phyloP scores from a whole-genome alignment of 2,888 invertebrate genomes.

The Epistrophe grossulariae region DNA sequence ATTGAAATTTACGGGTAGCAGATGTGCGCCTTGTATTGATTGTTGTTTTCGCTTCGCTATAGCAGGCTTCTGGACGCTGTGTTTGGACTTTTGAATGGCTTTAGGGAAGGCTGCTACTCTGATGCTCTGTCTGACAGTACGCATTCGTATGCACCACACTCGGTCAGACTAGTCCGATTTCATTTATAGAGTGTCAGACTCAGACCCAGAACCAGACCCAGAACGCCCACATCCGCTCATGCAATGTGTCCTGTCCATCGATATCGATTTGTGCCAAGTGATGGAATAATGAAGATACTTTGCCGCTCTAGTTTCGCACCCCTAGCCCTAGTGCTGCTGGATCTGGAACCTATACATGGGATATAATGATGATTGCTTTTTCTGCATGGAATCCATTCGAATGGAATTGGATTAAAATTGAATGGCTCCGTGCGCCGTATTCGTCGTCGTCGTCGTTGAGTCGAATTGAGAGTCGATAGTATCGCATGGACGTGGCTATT shows the following conservation, averaged over 20 bases:
- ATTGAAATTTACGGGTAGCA: constrained; percentile 72
- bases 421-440: constrained; percentile 54
- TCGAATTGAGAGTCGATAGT: constrained; percentile 36
- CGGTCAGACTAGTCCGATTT: neutral
- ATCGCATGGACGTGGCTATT: constrained; percentile 36
- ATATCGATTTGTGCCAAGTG: constrained; percentile 74
- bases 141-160: constrained; percentile 54
- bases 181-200: neutral
- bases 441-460: constrained; percentile 41
- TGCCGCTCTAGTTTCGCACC: constrained; percentile 38
- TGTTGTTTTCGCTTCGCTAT: constrained; percentile 62
- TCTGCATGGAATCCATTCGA: constrained; percentile 72
- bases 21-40: constrained; percentile 67
- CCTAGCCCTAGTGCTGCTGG: neutral
- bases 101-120: constrained; percentile 17
- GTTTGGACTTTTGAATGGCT: constrained; percentile 6
- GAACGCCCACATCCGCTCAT: constrained; percentile 48
- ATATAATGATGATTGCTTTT: constrained; percentile 74
- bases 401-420: constrained; percentile 76
- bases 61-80: constrained; percentile 6
- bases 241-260: constrained; percentile 64
- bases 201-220: neutral
- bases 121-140: constrained; percentile 6
- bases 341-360: constrained; percentile 42
- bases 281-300: constrained; percentile 74